phyloP scores from a whole-genome alignment of 2,797 vertebrate species.

The Poecilia gillii region DNA sequence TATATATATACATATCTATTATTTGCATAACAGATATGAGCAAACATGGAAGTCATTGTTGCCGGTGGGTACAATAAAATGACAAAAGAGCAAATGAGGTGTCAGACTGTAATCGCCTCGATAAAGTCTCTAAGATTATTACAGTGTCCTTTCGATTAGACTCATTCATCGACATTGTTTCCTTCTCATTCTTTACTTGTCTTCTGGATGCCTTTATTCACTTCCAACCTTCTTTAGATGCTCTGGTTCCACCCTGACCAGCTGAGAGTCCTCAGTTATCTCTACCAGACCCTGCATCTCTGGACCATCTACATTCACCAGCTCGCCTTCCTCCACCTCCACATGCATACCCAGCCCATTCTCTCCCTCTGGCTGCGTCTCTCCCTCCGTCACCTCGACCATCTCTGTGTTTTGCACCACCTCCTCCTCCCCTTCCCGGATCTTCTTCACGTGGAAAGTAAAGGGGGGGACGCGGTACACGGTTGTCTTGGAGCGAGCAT shows the following conservation, averaged over 20 bases:
- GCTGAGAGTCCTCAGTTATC: conserved; percentile 89
- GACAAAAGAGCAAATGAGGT: conserved; percentile 43
- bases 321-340: conserved; percentile 77
- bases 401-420: conserved; percentile 84
- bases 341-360: conserved; percentile 61
- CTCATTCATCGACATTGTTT: conserved; percentile 33
- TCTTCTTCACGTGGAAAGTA: conserved; percentile 98
- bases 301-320: conserved; percentile 73
- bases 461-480: conserved; percentile 98
- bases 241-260: conserved; percentile 87
- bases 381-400: conserved; percentile 81
- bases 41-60: conserved; percentile 60
- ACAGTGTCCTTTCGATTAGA: conserved; percentile 59
- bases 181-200: conserved; percentile 26
- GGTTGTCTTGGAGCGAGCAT: conserved; percentile 90
- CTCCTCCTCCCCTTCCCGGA: conserved; percentile 88
- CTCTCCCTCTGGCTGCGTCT: conserved; percentile 53
- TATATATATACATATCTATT: conserved; percentile 15
- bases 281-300: conserved; percentile 87
- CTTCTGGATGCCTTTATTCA: conserved; percentile 69
- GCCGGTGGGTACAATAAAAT: conserved; percentile 44
- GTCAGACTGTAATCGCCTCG: conserved; percentile 57
- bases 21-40: conserved; percentile 33
- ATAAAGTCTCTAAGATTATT: conserved; percentile 53
- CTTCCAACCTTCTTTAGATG: conserved; percentile 77